Evolutionary conservation across 2,113 vertebrate species (phyloP), one percentile per base, ranked within the genome.

Genomic region (Psilopsiagon aurifrons): DNA sequence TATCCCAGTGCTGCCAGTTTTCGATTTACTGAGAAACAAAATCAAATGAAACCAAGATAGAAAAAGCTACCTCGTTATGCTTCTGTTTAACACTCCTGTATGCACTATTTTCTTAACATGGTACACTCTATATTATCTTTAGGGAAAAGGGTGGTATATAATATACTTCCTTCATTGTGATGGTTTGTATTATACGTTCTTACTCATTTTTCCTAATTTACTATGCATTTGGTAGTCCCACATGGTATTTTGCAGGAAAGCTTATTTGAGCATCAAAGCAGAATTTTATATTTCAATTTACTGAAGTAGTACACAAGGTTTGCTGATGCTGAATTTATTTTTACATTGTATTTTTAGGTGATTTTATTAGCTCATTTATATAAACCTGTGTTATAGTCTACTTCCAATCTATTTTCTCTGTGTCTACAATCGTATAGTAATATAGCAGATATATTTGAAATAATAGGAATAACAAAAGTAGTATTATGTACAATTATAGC

Each of bases 381-480:
- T 25, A 84, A 90, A 92, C 63, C 59, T 90, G 24, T 63, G 94
- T 80, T 83, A 63, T 35, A 63, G 62, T 55, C 64, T 54, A 63
- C 77, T 80, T 74, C 75, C 78, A 95, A 91, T 85, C 85, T 86
- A 52, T 92, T 92, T 94, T 49, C 80, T 71, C 35, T 46, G 3
- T 84, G 87, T 80, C 92, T 94, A 63, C 63, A 54, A 46, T n/a
- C 71, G 27, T 24, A 31, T 18, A 83, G 91, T 5, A 86, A 82
- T 67, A 57, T 0, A 92, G 66, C 49, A 88, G 60, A 76, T 79
- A 73, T 43, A 82, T 88, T 57, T 78, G 95, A 76, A 93, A 90
- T 84, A 96, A 91, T n/a, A 81, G 44, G 70, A 90, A 90, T 88
- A 92, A 92, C 92, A 90, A 31, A 82, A 88, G 91, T 35, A 51